Percentiles rank a stretch among this genome's conserved stretches.
These are phyloP conservation scores for Pituophis catenifer DNA, from an alignment of 2,113 vertebrate genomes.

Conservation along the genomic window DNA sequence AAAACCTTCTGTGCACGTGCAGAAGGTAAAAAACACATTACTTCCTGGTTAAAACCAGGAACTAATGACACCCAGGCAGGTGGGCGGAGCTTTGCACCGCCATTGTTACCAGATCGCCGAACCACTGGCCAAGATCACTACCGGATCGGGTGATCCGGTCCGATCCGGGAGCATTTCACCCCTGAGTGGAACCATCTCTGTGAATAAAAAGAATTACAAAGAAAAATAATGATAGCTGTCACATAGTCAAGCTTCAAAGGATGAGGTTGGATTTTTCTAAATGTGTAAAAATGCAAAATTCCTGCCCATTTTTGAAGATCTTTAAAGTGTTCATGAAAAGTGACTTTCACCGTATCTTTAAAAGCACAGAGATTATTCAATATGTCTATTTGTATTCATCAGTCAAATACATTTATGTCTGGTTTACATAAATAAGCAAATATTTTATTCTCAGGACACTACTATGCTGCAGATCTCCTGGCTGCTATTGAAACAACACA, in stretches of 20 bases:
- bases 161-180: no score
- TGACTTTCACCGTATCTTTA: slow-evolving; percentile 1
- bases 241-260: background rate
- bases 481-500: slow-evolving; percentile 30
- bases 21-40: no score
- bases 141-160: no score
- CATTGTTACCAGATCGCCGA: no score
- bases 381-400: slow-evolving; percentile 31
- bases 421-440: slow-evolving; percentile 20
- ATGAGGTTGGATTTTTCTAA: background rate
- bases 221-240: background rate
- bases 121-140: no score
- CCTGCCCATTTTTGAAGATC: background rate
- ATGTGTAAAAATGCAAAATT: background rate
- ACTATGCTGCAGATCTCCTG: slow-evolving; percentile 46
- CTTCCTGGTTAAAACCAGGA: no score
- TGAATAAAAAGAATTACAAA: background rate
- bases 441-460: slow-evolving; percentile 5
- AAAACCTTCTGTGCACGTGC: no score
- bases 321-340: slow-evolving; percentile 3
- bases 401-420: slow-evolving; percentile 31
- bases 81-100: no score
- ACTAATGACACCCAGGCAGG: no score
- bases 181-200: background rate
- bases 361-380: slow-evolving; percentile 2